Percentiles rank a stretch among this genome's conserved stretches.
Conservation (phyloP, 1,140 invertebrate species). For the Thaumetopoea pityocampa region DNA sequence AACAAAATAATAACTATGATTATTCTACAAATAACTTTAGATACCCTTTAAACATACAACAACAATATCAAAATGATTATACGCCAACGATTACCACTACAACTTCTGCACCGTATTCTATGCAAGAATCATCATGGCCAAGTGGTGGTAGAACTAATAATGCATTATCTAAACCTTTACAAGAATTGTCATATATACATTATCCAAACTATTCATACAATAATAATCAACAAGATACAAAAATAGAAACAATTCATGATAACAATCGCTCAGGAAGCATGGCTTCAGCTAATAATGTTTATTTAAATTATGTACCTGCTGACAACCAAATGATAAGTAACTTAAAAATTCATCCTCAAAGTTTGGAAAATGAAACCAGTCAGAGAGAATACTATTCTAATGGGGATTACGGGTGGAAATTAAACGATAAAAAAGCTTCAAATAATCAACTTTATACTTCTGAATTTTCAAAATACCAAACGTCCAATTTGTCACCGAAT, state of each 20-base stretch:
- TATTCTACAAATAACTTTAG: conserved; percentile 60
- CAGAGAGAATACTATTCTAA: conserved; percentile 56
- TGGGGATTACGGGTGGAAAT: conserved; percentile 71
- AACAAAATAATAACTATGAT: conserved; percentile 68
- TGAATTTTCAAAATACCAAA: conserved; percentile 31
- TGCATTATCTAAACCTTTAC: conserved; percentile 43
- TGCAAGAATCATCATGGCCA: too few relatives aligned
- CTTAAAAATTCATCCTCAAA: conserved; percentile 33
- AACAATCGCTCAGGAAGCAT: conserved; percentile 45
- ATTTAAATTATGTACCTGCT: conserved; percentile 50
- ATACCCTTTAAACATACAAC: conserved; percentile 43
- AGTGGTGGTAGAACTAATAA: conserved; percentile 36
- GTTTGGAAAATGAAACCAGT: conserved; percentile 38
- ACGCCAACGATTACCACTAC: conserved; percentile 45
- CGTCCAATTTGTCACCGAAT: conserved; percentile 36
- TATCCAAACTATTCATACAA: conserved; percentile 46
- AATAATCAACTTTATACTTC: conserved; percentile 37
- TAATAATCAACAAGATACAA: conserved; percentile 39
- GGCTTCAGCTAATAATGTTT: conserved; percentile 50
- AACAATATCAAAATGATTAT: conserved; percentile 53
- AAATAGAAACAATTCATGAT: conserved; percentile 34
- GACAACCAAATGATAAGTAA: conserved; percentile 46
- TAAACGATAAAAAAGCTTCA: conserved; percentile 50
- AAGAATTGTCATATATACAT: conserved; percentile 36
- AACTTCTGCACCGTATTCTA: conserved; percentile 40